Evolutionary conservation across 2,113 vertebrate species (phyloP).

Genomic region (Promerops cafer): DNA sequence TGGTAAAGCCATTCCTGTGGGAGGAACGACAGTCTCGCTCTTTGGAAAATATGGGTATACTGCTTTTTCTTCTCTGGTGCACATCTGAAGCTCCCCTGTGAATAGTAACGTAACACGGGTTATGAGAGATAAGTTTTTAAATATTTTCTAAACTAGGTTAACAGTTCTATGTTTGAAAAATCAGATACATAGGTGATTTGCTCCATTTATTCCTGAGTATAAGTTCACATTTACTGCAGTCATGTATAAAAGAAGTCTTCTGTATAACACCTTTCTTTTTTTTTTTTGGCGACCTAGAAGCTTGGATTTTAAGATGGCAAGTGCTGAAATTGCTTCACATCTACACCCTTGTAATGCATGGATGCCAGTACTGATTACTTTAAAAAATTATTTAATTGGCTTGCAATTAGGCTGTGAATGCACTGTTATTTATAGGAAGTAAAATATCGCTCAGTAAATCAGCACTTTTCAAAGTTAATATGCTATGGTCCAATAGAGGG

Average conservation of each 20-base stretch:
- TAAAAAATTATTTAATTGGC: not conserved
- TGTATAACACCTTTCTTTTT: not conserved
- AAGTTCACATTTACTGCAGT: not conserved
- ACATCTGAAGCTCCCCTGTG: not conserved
- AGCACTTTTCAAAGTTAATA: not conserved
- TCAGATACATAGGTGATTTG: accelerated
- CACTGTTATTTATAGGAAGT: not conserved
- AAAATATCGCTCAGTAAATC: not conserved
- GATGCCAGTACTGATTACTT: not conserved
- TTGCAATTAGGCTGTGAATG: not conserved
- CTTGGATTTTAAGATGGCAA: not conserved
- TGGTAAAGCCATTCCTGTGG: conserved; percentile 90
- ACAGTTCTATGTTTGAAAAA: not conserved
- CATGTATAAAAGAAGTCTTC: not conserved
- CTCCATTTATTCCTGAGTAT: not conserved
- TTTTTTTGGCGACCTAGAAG: not conserved
- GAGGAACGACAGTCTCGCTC: conserved; percentile 92
- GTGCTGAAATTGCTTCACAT: not conserved
- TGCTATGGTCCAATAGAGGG: accelerated
- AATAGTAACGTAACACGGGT: not conserved
- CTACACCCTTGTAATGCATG: not conserved
- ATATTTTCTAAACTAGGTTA: not conserved
- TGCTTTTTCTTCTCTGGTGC: not conserved
- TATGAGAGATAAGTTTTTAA: not conserved
- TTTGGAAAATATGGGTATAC: conserved; percentile 96